phyloP scores from a whole-genome alignment of 1,140 invertebrate genomes.

The Camponotus pennsylvanicus region DNA sequence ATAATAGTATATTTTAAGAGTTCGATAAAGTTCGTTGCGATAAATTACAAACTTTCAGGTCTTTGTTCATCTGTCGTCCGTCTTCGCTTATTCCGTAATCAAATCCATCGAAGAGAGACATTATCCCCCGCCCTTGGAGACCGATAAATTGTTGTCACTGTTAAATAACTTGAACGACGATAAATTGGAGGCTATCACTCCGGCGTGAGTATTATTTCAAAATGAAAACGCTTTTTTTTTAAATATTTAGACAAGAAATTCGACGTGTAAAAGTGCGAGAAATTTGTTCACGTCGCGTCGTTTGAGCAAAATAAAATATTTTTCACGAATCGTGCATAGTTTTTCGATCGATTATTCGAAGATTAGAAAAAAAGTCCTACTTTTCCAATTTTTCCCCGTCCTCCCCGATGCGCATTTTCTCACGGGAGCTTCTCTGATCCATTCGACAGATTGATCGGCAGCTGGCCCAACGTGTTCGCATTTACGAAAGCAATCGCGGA shows the following conservation, averaged over 20 bases:
- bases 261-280: background rate
- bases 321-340: background rate
- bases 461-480: conserved; percentile 94
- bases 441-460: conserved; percentile 88
- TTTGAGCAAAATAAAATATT: background rate
- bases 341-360: background rate
- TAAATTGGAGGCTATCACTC: conserved; percentile 80
- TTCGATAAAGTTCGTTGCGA: background rate
- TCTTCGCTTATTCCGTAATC: conserved; percentile 89
- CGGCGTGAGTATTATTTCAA: conserved; percentile 78
- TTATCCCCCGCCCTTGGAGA: conserved; percentile 84
- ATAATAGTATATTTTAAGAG: background rate
- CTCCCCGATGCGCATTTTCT: background rate
- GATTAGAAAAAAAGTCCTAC: too few species aligned
- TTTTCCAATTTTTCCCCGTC: background rate
- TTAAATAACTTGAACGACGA: conserved; percentile 82
- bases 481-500: conserved; percentile 95
- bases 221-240: background rate
- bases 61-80: conserved; percentile 89
- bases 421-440: background rate
- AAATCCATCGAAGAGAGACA: conserved; percentile 88
- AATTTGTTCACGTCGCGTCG: background rate
- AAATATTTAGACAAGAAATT: background rate
- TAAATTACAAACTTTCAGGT: conserved; percentile 68
- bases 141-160: conserved; percentile 83